phyloP scores from a whole-genome alignment of 2,797 vertebrate species.

The Rhodeus uyekii region DNA sequence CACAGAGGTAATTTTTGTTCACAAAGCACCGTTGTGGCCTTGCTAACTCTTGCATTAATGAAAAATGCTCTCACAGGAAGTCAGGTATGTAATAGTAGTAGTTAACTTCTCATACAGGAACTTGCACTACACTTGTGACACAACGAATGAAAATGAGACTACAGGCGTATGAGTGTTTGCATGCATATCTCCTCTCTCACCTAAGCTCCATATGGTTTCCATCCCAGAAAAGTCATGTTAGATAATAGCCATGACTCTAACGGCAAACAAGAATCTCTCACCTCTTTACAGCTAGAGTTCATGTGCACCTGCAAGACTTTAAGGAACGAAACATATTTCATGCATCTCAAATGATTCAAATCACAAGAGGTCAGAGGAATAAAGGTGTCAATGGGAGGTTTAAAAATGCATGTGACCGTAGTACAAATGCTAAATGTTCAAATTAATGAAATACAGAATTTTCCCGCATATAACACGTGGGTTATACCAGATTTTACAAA shows the following conservation, averaged over 20 bases:
- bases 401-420: neutral
- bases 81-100: constrained; percentile 63
- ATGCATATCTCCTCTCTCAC: constrained; percentile 41
- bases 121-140: neutral
- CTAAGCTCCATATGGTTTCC: constrained; percentile 71
- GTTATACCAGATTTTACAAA: too few relatives aligned
- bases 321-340: neutral
- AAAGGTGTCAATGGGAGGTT: neutral
- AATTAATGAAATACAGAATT: too few relatives aligned
- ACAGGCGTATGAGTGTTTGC: neutral
- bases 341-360: neutral
- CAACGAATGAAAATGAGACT: constrained; percentile 18
- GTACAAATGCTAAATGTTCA: neutral
- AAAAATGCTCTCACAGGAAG: constrained; percentile 47
- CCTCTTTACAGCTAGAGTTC: neutral
- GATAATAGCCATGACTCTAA: constrained; percentile 62
- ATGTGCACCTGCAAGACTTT: constrained; percentile 11
- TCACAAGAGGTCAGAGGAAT: neutral
- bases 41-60: constrained; percentile 42
- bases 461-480: too few relatives aligned
- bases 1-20: constrained; percentile 39
- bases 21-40: constrained; percentile 51
- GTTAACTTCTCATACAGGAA: constrained; percentile 60
- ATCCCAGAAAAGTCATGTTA: constrained; percentile 66
- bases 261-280: constrained; percentile 58